These are phyloP conservation scores for Spisula subtruncata DNA, from an alignment of 2,888 invertebrate genomes.

Conservation along the genomic window DNA sequence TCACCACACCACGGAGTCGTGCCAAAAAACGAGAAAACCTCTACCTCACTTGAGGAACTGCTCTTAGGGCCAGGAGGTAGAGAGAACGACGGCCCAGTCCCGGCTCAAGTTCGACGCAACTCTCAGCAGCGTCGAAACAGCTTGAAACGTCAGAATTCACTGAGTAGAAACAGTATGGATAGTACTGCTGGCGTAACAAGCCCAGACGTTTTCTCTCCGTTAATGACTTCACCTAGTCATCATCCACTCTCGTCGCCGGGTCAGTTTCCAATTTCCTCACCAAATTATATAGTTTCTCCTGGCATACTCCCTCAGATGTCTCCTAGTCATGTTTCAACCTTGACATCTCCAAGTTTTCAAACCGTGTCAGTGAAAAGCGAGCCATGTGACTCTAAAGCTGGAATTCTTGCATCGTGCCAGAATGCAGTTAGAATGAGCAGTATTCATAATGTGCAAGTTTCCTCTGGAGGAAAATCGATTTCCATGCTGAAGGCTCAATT, in stretches of 20 bases:
- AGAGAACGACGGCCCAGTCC: slow-evolving; percentile 80
- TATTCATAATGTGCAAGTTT: slow-evolving; percentile 44
- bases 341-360: slow-evolving; percentile 44
- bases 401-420: slow-evolving; percentile 52
- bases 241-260: slow-evolving; percentile 59
- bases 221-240: slow-evolving; percentile 60
- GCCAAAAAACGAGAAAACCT: slow-evolving; percentile 86
- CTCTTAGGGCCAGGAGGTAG: slow-evolving; percentile 83
- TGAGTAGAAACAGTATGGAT: slow-evolving; percentile 66
- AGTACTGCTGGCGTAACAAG: slow-evolving; percentile 58
- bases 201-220: slow-evolving; percentile 66
- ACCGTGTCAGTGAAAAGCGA: slow-evolving; percentile 55
- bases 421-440: slow-evolving; percentile 31
- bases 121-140: slow-evolving; percentile 48
- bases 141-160: slow-evolving; percentile 66
- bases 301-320: slow-evolving; percentile 57
- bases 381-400: slow-evolving; percentile 56
- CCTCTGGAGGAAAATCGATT: slow-evolving; percentile 70
- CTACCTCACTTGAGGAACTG: slow-evolving; percentile 85
- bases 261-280: slow-evolving; percentile 66
- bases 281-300: slow-evolving; percentile 61
- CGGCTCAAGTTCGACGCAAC: slow-evolving; percentile 62
- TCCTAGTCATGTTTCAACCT: slow-evolving; percentile 54
- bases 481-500: slow-evolving; percentile 71
- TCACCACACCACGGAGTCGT: slow-evolving; percentile 75